Percentiles rank a stretch among this genome's conserved stretches.
Conservation (phyloP, 2,888 invertebrate species). For the Eristalis arbustorum region DNA sequence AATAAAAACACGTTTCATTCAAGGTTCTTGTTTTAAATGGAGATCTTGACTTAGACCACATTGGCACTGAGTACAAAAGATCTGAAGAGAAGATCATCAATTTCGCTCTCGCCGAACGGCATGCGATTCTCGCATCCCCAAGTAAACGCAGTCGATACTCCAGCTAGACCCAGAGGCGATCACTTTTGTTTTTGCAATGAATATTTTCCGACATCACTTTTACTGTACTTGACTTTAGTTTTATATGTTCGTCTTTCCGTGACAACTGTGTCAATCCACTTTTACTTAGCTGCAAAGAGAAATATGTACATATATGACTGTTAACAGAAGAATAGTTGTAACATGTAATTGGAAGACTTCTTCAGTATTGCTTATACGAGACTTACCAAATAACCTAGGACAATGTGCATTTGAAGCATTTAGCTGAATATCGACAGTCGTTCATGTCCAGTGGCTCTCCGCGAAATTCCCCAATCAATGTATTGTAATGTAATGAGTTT, state of each 20-base stretch:
- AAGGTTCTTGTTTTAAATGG: slow-evolving; percentile 86
- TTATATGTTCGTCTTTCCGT: neutral
- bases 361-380: neutral
- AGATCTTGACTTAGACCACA: slow-evolving; percentile 84
- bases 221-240: neutral
- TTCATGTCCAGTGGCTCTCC: neutral
- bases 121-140: slow-evolving; percentile 77
- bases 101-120: slow-evolving; percentile 64
- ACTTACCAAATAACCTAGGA: neutral
- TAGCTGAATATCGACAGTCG: neutral
- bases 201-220: neutral
- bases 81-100: slow-evolving; percentile 82
- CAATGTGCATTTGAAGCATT: neutral
- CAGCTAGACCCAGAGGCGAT: neutral
- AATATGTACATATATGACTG: neutral
- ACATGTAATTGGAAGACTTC: neutral
- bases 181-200: neutral
- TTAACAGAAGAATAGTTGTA: neutral
- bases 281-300: neutral
- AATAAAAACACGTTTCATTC: neutral
- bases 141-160: slow-evolving; percentile 72
- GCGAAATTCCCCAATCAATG: neutral
- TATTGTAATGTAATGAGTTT: neutral
- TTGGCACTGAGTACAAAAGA: slow-evolving; percentile 84
- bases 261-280: neutral